Percentiles rank a stretch among this genome's conserved stretches.
Conservation (phyloP, 2,113 vertebrate genomes). For the Etia nguti region DNA sequence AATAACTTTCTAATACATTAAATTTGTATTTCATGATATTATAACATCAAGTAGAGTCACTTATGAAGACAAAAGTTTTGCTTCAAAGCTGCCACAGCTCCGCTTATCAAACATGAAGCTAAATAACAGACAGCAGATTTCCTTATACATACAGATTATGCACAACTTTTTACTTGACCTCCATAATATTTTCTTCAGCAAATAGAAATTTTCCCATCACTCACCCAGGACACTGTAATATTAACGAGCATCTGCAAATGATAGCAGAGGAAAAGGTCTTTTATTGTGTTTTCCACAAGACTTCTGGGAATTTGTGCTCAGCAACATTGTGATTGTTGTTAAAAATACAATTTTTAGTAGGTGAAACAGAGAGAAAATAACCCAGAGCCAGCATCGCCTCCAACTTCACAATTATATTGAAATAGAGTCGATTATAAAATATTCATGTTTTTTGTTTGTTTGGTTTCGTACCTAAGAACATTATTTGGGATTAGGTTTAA, state of each 20-base stretch:
- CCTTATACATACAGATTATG: background rate
- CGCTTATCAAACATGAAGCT: background rate
- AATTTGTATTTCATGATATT: background rate
- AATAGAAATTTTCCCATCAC: background rate
- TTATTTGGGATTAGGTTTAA: background rate
- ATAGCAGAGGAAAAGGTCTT: background rate
- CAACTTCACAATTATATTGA: background rate
- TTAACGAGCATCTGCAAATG: background rate
- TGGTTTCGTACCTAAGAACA: background rate
- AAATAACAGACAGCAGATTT: background rate
- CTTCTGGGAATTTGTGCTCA: background rate
- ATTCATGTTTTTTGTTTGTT: background rate
- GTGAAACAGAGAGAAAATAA: background rate
- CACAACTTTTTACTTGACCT: background rate
- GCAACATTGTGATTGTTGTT: background rate
- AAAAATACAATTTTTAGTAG: background rate
- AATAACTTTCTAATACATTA: background rate
- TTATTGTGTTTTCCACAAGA: background rate
- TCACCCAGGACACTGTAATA: background rate
- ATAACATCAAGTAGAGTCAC: background rate
- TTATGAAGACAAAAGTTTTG: background rate
- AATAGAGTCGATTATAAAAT: background rate
- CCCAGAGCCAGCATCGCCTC: background rate
- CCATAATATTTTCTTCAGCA: background rate
- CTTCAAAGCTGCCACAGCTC: background rate